Evolutionary conservation across 2,113 vertebrate species (phyloP), one percentile per base, ranked within the genome.

Genomic region (Egretta garzetta): DNA sequence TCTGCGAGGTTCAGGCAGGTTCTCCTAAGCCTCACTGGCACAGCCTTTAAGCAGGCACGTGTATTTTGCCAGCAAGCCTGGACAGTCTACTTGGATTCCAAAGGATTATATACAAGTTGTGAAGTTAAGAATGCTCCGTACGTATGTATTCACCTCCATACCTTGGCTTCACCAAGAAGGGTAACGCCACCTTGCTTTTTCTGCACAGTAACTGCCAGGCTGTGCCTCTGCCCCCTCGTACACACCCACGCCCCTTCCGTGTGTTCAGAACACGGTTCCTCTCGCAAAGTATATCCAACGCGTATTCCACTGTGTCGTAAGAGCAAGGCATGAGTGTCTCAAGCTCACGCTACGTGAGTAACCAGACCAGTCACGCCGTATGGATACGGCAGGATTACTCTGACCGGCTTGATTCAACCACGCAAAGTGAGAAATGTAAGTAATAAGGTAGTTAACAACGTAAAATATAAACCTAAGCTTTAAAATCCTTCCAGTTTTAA

Each of bases 71-170:
- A 91, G 58, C 60, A 52, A 66, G 87, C 64, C 90, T 67, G n/a
- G 35, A 41, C 26, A 80, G 13, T 9, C 41, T 62, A 9, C 19
- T 79, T 32, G 53, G 52, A 95, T 90, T 84, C 81, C 66, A 79
- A 62, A 79, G 58, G 74, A 75, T 81, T 85, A 75, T 6, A 50
- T 4, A 60, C 21, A 55, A 53, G 41, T 21, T 53, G 53, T 80
- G 45, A 88, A 86, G 67, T 62, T 93, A 43, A 66, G 24, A 73
- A 62, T 33, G 39, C 13, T 60, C 41, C 68, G 16, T 12, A 45
- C 14, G 23, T 37, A 56, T 7, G 26, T 1, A 8, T 17, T n/a
- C 17, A 60, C 0, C 0, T 52, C n/a, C 50, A 50, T 7, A 81
- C 13, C 23, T 26, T 11, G 39, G 21, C 39, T 62, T 45, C 32